Base-by-base conservation (phyloP, 2,797 vertebrate genomes). In the Xenopus petersii region DNA sequence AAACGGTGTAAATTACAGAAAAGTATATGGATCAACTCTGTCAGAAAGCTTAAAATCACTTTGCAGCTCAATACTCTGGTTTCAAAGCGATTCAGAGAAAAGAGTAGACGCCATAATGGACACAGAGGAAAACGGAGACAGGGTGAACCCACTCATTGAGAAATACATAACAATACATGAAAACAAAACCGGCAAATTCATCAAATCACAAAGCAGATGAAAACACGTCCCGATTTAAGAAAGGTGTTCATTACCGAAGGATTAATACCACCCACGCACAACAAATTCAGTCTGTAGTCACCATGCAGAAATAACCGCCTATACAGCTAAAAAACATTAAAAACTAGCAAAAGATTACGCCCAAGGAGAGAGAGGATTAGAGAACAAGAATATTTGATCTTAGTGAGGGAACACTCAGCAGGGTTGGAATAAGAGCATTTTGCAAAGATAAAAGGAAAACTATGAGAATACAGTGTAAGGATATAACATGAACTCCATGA, bases 251-350 rank as follows among this genome's bases (percentile, higher is more conserved):
- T 90, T 90, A 89, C 84, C 8, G 54, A 86, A 84, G 75, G 78
- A 88, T 90, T 88, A 91, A 81, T 83, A 81, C 87, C 86, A 86
- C 89, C 88, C 82, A 90, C 89, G 86, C 81, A 81, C 87, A 88
- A 89, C 85, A 82, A 84, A 91, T 83, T 86, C 81, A 86, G 88
- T 90, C 90, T 89, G 87, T 80, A 80, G 86, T 86, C 89, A 86
- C 90, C 88, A 90, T 88, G 90, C 89, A 92, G 88, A 90, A 92
- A 91, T 90, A 85, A 86, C 85, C 81, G 5, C 3, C 73, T 83
- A 77, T 42, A 64, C 64, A 86, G 86, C 82, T 86, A 82, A 84
- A 82, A 87, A 86, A 83, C 83, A 83, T 89, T 91, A 89, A 82
- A 86, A 83, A 77, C 72, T 72, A 81, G 63, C 77, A 79, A 82